Conservation (phyloP, 2,797 vertebrate genomes). For the Limnodromus scolopaceus region DNA sequence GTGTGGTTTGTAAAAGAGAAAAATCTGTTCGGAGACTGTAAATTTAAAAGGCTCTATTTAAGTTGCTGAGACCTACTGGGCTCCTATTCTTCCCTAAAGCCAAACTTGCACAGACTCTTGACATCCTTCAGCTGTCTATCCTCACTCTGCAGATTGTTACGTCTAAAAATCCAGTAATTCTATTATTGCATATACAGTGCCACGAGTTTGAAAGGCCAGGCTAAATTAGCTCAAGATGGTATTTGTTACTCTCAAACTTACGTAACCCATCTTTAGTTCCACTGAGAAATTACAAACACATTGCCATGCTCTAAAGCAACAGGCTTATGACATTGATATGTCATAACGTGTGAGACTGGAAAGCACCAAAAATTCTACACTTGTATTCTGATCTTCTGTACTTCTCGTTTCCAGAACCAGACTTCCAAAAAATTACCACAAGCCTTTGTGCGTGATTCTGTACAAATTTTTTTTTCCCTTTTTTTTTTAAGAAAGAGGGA, state of each 20-base stretch:
- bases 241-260: not conserved
- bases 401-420: not conserved
- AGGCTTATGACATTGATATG: not conserved
- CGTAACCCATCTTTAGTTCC: not conserved
- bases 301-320: not conserved
- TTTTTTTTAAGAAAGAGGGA: not conserved
- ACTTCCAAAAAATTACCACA: not conserved
- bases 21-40: not conserved
- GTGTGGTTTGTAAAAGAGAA: not conserved
- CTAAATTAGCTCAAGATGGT: not conserved
- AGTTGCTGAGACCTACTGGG: not conserved
- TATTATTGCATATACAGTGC: not conserved
- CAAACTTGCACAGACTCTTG: not conserved
- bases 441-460: not conserved
- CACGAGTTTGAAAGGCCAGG: not conserved
- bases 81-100: not conserved
- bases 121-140: not conserved
- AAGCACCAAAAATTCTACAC: not conserved
- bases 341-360: not conserved
- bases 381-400: not conserved
- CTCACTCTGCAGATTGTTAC: not conserved
- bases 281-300: not conserved
- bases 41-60: not conserved
- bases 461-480: rapidly evolving
- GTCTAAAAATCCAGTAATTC: not conserved